These are phyloP conservation scores for Myotis myotis DNA, from an alignment of 2,797 vertebrate species.

Conservation along the genomic window DNA sequence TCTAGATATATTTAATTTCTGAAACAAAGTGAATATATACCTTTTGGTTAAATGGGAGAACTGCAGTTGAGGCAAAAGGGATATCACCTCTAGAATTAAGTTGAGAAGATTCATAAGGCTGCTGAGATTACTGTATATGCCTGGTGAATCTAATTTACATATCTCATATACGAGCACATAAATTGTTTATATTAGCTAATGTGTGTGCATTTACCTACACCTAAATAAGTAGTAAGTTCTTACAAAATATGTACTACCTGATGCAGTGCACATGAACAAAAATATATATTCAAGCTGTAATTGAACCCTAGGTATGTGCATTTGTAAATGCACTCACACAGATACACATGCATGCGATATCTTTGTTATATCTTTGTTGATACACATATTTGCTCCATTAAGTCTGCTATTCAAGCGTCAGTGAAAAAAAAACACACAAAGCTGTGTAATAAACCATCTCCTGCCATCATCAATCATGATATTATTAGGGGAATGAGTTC, in stretches of 20 bases:
- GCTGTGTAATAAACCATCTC: constrained; percentile 44
- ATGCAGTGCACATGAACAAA: not conserved
- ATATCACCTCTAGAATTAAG: not conserved
- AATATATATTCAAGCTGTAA: constrained; percentile 16
- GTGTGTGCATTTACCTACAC: constrained; percentile 17
- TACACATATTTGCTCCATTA: not conserved
- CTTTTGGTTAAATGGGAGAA: not conserved
- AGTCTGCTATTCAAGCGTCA: constrained; percentile 9
- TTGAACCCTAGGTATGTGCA: not conserved
- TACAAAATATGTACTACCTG: not conserved
- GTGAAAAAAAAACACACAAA: constrained; percentile 62
- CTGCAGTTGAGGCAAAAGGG: not conserved
- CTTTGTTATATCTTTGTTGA: constrained; percentile 2
- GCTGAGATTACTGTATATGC: constrained; percentile 6
- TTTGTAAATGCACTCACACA: not conserved
- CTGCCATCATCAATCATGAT: not conserved
- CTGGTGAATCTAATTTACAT: not conserved
- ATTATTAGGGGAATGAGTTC: constrained; percentile 29
- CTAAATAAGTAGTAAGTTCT: constrained; percentile 7
- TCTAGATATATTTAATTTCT: constrained; percentile 16
- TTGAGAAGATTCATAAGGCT: constrained; percentile 23
- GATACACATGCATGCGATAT: not conserved
- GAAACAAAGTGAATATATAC: constrained; percentile 39
- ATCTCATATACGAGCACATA: not conserved
- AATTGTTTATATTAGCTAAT: constrained; percentile 10